Evolutionary conservation across 2,113 vertebrate species (phyloP).

Genomic region (Eptatretus burgeri): DNA sequence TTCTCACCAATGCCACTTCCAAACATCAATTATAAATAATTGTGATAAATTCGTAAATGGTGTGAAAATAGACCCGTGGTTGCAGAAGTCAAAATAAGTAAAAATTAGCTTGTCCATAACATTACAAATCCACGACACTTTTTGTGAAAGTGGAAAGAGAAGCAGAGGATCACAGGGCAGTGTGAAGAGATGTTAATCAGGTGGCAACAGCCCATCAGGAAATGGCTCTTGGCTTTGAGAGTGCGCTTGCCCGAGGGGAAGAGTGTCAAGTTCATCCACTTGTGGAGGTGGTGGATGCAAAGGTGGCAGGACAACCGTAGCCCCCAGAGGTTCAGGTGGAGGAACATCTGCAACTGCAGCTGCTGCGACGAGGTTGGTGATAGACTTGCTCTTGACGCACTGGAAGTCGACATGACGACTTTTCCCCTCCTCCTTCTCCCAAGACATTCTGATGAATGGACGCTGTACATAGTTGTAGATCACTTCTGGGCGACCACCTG

Average conservation of each 20-base stretch:
- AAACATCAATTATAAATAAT: too few relatives aligned
- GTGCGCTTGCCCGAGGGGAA: constrained; percentile 25
- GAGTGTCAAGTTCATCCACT: constrained; percentile 80
- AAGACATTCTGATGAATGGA: constrained; percentile 95
- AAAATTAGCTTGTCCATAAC: too few relatives aligned
- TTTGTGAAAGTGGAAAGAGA: too few relatives aligned
- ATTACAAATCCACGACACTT: too few relatives aligned
- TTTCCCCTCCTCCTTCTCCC: constrained; percentile 97
- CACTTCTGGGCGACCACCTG: constrained; percentile 68
- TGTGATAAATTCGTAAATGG: too few relatives aligned
- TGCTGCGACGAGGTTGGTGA: constrained; percentile 68
- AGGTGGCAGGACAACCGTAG: constrained; percentile 15
- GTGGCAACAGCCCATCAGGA: neutral
- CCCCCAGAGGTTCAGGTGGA: constrained; percentile 75
- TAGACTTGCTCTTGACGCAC: constrained; percentile 93
- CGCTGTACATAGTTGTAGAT: constrained; percentile 98
- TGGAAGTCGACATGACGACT: constrained; percentile 94
- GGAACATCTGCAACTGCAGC: constrained; percentile 78
- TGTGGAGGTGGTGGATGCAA: constrained; percentile 46
- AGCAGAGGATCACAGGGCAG: too few relatives aligned
- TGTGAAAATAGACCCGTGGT: too few relatives aligned
- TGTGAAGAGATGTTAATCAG: neutral
- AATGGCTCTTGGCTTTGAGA: neutral
- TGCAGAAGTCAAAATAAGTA: too few relatives aligned
- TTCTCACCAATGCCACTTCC: too few relatives aligned